Evolutionary conservation across 2,113 vertebrate genomes (phyloP).

Genomic region (Cryptotis parvus): DNA sequence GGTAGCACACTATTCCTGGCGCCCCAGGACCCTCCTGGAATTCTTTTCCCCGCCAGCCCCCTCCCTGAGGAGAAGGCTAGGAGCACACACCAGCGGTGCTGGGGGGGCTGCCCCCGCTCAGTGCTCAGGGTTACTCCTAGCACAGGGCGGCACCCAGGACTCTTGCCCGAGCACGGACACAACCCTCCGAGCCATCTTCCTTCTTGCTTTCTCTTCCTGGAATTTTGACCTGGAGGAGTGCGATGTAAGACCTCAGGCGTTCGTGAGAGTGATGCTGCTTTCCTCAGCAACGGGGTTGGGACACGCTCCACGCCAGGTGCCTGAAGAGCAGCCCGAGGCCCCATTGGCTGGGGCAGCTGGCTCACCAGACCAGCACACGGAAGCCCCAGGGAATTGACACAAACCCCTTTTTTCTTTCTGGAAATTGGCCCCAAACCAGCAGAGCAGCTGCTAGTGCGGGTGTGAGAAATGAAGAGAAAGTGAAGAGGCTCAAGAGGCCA

Average conservation of each 20-base stretch:
- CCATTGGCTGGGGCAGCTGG: not conserved
- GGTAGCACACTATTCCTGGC: accelerated
- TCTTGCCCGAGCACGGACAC: no score
- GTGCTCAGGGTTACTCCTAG: no score
- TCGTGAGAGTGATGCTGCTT: no score
- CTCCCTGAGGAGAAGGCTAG: no score
- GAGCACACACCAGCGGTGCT: no score
- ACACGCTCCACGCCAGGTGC: no score
- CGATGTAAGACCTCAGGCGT: not conserved
- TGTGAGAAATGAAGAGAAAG: not conserved
- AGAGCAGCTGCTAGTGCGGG: conserved; percentile 8
- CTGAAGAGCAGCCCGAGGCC: not conserved
- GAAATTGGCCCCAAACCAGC: not conserved
- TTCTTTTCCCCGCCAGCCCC: no score
- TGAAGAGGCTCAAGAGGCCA: not conserved
- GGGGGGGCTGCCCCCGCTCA: no score
- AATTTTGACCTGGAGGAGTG: not conserved
- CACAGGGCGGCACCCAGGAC: no score
- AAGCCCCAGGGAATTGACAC: not conserved
- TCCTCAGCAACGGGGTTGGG: not conserved
- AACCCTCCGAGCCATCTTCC: no score
- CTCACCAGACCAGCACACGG: accelerated
- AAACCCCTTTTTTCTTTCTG: not conserved
- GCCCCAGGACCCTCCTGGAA: not conserved
- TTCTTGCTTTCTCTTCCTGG: no score